A percentile compares a stretch with the other conserved stretches of the same genome.
phyloP scores from a whole-genome alignment of 2,797 vertebrate species.

The Eidolon dupreanum region DNA sequence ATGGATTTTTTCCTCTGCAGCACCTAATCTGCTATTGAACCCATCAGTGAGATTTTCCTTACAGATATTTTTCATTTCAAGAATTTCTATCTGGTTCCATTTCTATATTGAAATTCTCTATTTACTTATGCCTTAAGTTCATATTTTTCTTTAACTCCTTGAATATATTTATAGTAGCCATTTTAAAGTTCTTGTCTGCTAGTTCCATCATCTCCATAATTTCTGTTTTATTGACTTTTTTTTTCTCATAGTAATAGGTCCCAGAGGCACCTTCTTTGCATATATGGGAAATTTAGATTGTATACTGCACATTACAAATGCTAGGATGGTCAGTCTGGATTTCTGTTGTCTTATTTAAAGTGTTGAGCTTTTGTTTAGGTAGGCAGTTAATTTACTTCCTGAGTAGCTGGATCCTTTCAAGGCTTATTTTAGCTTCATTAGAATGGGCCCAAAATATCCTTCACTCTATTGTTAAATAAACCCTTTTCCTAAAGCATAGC shows the following conservation, averaged over 20 bases:
- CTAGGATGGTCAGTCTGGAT: neutral
- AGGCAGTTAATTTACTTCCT: conserved; percentile 14
- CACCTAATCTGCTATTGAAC: neutral
- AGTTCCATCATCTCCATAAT: neutral
- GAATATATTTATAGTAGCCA: neutral
- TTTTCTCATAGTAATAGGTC: neutral
- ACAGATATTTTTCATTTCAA: conserved; percentile 29
- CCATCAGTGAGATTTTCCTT: conserved; percentile 14
- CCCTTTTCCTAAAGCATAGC: neutral
- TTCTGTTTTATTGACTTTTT: neutral
- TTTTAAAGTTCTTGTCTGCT: neutral
- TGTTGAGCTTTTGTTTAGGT: neutral
- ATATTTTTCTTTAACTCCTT: conserved; percentile 30
- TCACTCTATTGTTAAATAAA: neutral
- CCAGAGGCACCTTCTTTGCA: neutral
- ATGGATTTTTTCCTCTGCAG: neutral
- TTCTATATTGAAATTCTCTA: neutral
- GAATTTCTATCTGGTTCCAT: conserved; percentile 1
- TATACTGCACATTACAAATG: neutral
- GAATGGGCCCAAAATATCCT: neutral
- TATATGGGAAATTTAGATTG: neutral
- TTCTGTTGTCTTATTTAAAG: conserved; percentile 21
- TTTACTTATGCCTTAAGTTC: neutral
- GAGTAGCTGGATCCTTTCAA: neutral
- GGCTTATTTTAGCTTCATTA: neutral